Evolutionary conservation across 2,888 invertebrate species (phyloP).

Genomic region (Xiphydria camelus): DNA sequence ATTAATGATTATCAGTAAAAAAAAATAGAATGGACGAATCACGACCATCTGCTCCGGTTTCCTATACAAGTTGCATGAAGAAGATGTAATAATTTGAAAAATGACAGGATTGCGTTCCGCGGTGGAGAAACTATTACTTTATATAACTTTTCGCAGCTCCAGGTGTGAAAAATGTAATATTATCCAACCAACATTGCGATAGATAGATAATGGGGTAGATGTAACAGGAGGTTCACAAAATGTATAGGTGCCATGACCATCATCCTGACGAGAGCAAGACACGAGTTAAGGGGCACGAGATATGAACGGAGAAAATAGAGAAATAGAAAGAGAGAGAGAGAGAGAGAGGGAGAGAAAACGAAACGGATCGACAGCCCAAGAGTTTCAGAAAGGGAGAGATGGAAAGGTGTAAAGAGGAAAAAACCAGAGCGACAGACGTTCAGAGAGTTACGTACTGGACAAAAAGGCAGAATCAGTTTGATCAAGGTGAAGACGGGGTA

Average conservation of each 20-base stretch:
- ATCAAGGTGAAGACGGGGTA: conserved; percentile 9
- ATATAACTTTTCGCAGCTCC: too few species aligned
- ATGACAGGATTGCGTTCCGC: too few species aligned
- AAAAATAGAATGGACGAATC: conserved; percentile 18
- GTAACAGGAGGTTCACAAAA: conserved; percentile 31
- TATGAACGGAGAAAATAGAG: conserved; percentile 28
- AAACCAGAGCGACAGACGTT: too few species aligned
- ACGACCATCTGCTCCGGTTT: too few species aligned
- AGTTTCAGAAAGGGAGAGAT: conserved; percentile 22
- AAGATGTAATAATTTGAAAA: too few species aligned
- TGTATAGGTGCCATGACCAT: conserved; percentile 26
- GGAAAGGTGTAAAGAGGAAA: conserved; percentile 2
- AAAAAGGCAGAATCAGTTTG: conserved; percentile 1
- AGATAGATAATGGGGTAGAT: conserved; percentile 22
- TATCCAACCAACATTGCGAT: conserved; percentile 38
- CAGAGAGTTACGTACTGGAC: conserved; percentile 1
- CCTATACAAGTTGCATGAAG: too few species aligned
- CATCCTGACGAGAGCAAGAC: conserved; percentile 36
- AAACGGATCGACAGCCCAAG: too few species aligned
- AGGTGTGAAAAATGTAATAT: conserved; percentile 44
- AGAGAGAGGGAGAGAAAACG: conserved; percentile 17
- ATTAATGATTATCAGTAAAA: conserved; percentile 8
- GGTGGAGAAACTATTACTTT: too few species aligned
- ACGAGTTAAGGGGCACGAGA: conserved; percentile 24
- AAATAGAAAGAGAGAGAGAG: conserved; percentile 23